Percentiles rank a stretch among this genome's conserved stretches.
These are phyloP conservation scores for Meandrusa payeni DNA, from an alignment of 2,888 invertebrate genomes.

Conservation along the genomic window DNA sequence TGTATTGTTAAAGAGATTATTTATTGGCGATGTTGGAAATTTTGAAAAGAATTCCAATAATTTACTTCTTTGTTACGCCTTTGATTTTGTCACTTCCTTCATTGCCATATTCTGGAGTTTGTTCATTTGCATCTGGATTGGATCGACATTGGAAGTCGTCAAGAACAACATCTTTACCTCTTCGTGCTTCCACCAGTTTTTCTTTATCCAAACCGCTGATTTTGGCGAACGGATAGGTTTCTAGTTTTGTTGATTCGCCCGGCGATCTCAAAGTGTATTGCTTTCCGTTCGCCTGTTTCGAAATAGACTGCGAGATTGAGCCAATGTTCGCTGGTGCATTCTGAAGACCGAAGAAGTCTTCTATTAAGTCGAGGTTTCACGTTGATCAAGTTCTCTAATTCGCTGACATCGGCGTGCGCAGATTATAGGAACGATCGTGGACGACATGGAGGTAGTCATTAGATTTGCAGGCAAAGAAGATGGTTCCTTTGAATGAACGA, in stretches of 20 bases:
- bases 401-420: constrained; percentile 29
- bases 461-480: too few relatives aligned
- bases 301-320: constrained; percentile 32
- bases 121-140: constrained; percentile 20
- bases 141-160: constrained; percentile 23
- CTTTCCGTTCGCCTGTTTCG: constrained; percentile 31
- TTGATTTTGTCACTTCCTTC: constrained; percentile 8
- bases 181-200: constrained; percentile 26
- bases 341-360: constrained; percentile 33
- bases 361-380: constrained; percentile 29
- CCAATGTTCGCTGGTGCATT: constrained; percentile 33
- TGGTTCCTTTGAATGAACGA: too few relatives aligned
- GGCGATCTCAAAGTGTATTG: constrained; percentile 22
- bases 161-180: constrained; percentile 20
- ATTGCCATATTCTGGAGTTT: constrained; percentile 1
- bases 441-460: constrained; percentile 34
- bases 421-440: constrained; percentile 33
- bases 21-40: constrained; percentile 33
- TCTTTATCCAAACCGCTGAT: constrained; percentile 25
- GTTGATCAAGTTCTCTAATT: constrained; percentile 22
- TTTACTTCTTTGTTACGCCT: constrained; percentile 19
- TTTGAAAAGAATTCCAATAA: constrained; percentile 31
- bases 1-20: constrained; percentile 26
- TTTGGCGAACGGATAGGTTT: constrained; percentile 27
- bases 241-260: constrained; percentile 32